Percentiles rank a stretch among this genome's conserved stretches.
These are phyloP conservation scores for Leistus spinibarbis DNA, from an alignment of 2,888 invertebrate genomes.

Conservation along the genomic window DNA sequence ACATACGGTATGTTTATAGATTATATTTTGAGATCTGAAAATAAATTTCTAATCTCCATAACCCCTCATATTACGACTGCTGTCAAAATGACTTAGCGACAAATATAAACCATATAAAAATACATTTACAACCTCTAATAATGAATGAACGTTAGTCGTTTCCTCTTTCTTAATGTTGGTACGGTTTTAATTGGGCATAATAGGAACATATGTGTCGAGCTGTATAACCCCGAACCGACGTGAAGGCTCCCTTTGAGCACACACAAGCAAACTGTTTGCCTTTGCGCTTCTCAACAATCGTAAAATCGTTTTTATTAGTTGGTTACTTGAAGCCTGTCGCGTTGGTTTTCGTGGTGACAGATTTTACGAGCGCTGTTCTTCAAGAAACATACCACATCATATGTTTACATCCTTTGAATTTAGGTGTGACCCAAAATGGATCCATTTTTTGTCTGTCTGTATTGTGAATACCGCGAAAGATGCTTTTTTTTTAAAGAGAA, in stretches of 20 bases:
- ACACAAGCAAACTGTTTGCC: background rate
- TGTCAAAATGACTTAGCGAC: slow-evolving; percentile 8
- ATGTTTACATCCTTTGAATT: background rate
- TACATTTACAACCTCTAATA: slow-evolving; percentile 33
- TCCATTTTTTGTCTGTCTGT: background rate
- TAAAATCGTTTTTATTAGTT: slow-evolving; percentile 35
- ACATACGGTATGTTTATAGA: background rate
- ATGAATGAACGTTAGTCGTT: slow-evolving; percentile 31
- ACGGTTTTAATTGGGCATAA: slow-evolving; percentile 34
- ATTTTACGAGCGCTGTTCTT: slow-evolving; percentile 23
- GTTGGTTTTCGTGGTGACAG: slow-evolving; percentile 20
- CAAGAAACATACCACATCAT: slow-evolving; percentile 7
- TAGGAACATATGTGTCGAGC: slow-evolving; percentile 29
- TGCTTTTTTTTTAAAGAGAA: background rate
- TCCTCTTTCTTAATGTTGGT: slow-evolving; percentile 17
- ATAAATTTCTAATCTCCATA: background rate
- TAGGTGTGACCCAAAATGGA: slow-evolving; percentile 4
- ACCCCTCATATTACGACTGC: background rate
- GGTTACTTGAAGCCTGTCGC: slow-evolving; percentile 11
- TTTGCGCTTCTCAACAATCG: background rate
- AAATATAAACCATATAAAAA: slow-evolving; percentile 34
- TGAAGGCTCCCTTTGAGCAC: background rate
- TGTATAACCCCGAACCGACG: background rate
- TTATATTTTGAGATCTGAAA: background rate
- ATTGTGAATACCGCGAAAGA: background rate